phyloP scores from a whole-genome alignment of 2,797 vertebrate genomes.

The Aratinga solstitialis region DNA sequence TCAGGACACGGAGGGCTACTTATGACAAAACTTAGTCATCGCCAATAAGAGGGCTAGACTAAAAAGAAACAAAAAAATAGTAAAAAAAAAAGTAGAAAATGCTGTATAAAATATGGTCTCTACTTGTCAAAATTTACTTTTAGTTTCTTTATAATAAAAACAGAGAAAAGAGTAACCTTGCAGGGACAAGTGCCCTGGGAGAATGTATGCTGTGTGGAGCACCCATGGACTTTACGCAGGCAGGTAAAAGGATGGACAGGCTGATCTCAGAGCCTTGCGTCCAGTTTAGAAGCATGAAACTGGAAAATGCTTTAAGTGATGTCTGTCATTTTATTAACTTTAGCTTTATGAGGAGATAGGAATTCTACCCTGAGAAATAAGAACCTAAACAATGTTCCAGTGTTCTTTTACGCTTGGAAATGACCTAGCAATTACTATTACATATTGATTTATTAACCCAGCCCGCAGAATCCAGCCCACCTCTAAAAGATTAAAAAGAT shows the following conservation, averaged over 20 bases:
- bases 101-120: not conserved
- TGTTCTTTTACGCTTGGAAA: not conserved
- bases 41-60: not conserved
- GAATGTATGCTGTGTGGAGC: not conserved
- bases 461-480: not conserved
- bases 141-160: not conserved
- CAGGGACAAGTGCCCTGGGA: not conserved
- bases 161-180: not conserved
- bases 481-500: not conserved
- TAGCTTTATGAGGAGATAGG: not conserved
- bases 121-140: not conserved
- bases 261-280: not conserved
- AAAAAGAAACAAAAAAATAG: not conserved
- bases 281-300: not conserved
- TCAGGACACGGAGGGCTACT: not conserved
- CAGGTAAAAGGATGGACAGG: not conserved
- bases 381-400: not conserved
- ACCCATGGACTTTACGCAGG: not conserved
- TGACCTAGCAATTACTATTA: not conserved
- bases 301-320: not conserved
- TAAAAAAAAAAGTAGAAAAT: not conserved
- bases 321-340: not conserved
- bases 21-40: not conserved
- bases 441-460: not conserved
- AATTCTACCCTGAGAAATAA: not conserved